Percentiles rank a stretch among this genome's conserved stretches.
Evolutionary conservation across 2,113 vertebrate genomes (phyloP).

Genomic region (Malurus alboscapulatus): DNA sequence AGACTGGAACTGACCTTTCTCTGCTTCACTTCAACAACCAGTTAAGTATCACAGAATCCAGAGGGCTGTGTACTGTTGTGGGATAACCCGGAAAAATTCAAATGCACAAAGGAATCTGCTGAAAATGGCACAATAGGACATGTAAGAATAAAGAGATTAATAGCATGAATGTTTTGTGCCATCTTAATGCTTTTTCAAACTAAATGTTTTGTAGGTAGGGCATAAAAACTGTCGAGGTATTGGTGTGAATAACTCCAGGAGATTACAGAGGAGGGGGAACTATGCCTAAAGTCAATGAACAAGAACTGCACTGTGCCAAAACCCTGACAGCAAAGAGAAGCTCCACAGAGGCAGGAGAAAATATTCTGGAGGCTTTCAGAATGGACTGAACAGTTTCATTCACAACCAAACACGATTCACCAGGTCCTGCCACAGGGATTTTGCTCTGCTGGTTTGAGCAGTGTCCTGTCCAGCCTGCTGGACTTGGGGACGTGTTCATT

Average conservation of each 20-base stretch:
- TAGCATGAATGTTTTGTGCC: background rate
- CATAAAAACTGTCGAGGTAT: background rate
- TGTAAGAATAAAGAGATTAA: background rate
- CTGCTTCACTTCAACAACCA: background rate
- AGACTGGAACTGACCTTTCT: background rate
- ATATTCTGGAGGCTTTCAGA: background rate
- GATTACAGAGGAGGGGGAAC: background rate
- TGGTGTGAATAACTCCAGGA: background rate
- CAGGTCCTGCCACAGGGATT: background rate
- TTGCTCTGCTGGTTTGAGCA: background rate
- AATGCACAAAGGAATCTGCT: background rate
- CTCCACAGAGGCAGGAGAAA: background rate
- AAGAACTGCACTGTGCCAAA: background rate
- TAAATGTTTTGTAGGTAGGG: background rate
- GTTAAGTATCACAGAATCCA: background rate
- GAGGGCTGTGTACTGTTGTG: fast-evolving
- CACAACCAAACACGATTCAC: background rate
- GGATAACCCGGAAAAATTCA: background rate
- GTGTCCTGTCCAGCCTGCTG: background rate
- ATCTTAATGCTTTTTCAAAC: background rate
- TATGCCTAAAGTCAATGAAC: background rate
- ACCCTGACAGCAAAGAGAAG: background rate
- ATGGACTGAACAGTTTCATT: background rate
- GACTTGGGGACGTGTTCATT: background rate
- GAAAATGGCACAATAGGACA: background rate